Evolutionary conservation across 2,797 vertebrate species (phyloP), one percentile per base, ranked within the genome.

Genomic region (Mico argentatus): DNA sequence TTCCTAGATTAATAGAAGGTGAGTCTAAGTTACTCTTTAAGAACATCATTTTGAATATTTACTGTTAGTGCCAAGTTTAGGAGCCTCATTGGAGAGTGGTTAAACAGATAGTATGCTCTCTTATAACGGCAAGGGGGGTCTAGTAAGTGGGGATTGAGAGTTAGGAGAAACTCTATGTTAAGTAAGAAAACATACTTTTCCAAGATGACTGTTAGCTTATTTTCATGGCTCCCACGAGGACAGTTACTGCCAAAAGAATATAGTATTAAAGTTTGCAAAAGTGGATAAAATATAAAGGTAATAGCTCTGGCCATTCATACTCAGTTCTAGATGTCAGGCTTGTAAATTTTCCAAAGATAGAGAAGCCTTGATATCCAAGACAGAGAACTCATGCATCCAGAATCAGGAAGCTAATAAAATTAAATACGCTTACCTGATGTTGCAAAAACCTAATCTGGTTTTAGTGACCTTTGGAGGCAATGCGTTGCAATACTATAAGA

Each of bases 1-100:
- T 98, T 91, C 96, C 97, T 48, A 96, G 94, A 12, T 86, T 97
- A 52, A 94, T 91, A 80, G 96, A 98, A 52, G 94, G 98, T 98
- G 44, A 95, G 90, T 92, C 59, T 33, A 26, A 44, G 4, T 55
- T 27, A 52, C 41, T 70, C 27, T 59, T 86, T 81, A 36, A 77
- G 85, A 57, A 80, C 36, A 79, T 9, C 8, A 13, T 81, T 92
- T 90, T 70, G 30, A 64, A 46, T 57, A 46, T 57, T 90, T 94
- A 61, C 41, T 26, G 4, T 41, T 84, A 4, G 46, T 67, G 7
- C 13, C 64, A 33, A 39, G 15, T 55, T 94, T 70, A 44, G 20
- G 41, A 52, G 50, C 36, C 90, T 80, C 57, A 86, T 70, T 91
- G 48, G 22, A n/a, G 80, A 30, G 6, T 57, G 3, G 92, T 26